Percentiles rank a stretch among this genome's conserved stretches.
Evolutionary conservation across 2,797 vertebrate genomes (phyloP).

Genomic region (Allobates femoralis): DNA sequence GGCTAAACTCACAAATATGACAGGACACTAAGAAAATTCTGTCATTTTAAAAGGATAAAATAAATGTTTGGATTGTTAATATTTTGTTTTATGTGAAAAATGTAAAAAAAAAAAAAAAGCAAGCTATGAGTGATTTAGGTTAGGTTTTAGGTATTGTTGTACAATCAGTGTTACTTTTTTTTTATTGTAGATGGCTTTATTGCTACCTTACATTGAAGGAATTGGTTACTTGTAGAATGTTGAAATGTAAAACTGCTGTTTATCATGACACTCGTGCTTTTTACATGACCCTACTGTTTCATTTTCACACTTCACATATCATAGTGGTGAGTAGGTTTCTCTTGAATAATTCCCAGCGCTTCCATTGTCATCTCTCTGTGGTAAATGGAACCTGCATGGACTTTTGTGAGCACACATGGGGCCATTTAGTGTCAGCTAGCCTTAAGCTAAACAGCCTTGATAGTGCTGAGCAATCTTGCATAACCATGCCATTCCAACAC

Average conservation of each 20-base stretch:
- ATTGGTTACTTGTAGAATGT: not conserved
- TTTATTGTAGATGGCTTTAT: not conserved
- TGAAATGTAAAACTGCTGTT: not conserved
- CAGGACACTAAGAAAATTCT: too few relatives aligned
- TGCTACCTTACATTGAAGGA: not conserved
- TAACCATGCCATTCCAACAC: not conserved
- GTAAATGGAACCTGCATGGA: slow-evolving; percentile 32
- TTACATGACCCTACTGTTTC: slow-evolving; percentile 7
- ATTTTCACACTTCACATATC: slow-evolving; percentile 16
- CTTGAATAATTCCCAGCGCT: slow-evolving; percentile 10
- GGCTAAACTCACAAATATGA: too few relatives aligned
- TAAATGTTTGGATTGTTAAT: too few relatives aligned
- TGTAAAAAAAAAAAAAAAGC: too few relatives aligned
- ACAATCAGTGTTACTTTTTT: too few relatives aligned
- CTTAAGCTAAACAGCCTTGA: slow-evolving; percentile 2
- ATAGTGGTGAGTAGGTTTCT: slow-evolving; percentile 24
- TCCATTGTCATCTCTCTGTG: slow-evolving; percentile 27
- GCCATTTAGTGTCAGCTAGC: slow-evolving; percentile 13
- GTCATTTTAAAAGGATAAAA: too few relatives aligned
- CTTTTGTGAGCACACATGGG: slow-evolving; percentile 10
- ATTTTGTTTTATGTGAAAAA: too few relatives aligned
- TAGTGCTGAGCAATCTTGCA: slow-evolving; percentile 6
- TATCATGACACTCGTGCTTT: slow-evolving; percentile 5
- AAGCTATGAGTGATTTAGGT: too few relatives aligned
- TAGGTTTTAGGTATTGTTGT: too few relatives aligned